Base-by-base conservation (phyloP, 2,797 vertebrate species). In the Xenopus petersii region DNA sequence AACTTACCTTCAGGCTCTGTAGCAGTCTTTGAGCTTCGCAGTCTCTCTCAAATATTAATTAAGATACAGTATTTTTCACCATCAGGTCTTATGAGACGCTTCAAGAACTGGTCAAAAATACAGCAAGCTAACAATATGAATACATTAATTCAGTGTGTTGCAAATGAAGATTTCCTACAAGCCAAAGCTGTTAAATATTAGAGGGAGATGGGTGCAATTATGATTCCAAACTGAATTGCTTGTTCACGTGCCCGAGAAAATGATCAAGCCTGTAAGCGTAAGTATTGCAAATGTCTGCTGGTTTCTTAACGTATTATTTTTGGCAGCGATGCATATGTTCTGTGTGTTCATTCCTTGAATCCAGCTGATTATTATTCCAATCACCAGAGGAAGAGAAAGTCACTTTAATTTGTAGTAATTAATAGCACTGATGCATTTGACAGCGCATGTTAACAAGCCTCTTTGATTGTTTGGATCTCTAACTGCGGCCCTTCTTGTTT, bases 391-490 rank as follows among this genome's bases (percentile, higher is more conserved):
- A 92, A 90, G 91, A 92, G 92, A 92, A 92, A 97, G 96, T 96
- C 96, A 96, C 93, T 94, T 97, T 97, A 93, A 98, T 97, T 98
- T 98, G 96, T 96, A 94, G 95, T 98, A 98, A 98, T 99, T 98
- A 98, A 96, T 95, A 95, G 94, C 93, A 91, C 90, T 88, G 94
- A 93, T 87, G 94, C 94, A 90, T 95, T 94, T 96, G 96, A 98
- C 96, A 96, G 94, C 89, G 83, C 94, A 93, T 90, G 95, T 95
- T 97, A 96, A 96, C 94, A 92, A 96, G 94, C 92, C 90, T 93
- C 96, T 98, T 98, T 98, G 96, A 98, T 98, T 99, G 95, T 97
- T 96, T 96, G 94, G 93, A 94, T 96, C 96, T 96, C 93, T 96
- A 97, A 96, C 93, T 94, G 94, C 88, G 93, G 93, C 93, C 94